Conservation (phyloP, 2,888 invertebrate genomes). For the Leptopterna dolabrata region DNA sequence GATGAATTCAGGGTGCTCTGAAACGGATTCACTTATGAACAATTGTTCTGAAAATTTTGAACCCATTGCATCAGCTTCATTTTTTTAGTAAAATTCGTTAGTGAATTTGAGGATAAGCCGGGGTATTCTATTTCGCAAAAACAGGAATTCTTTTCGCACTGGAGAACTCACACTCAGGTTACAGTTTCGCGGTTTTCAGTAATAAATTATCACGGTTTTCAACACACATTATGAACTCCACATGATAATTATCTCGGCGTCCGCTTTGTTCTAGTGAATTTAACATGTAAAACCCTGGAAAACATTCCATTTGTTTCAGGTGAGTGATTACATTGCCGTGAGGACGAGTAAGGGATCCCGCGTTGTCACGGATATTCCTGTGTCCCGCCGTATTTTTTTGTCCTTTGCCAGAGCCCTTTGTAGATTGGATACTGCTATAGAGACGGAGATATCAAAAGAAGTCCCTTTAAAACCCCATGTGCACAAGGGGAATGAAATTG, state of each 20-base stretch:
- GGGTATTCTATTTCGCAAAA: no score
- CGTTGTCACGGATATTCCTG: not conserved
- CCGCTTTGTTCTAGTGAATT: not conserved
- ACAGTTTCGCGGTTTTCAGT: no score
- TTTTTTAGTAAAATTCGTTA: no score
- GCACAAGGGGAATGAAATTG: not conserved
- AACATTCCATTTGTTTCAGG: not conserved
- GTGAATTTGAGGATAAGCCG: no score
- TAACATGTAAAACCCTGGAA: not conserved
- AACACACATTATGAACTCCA: no score
- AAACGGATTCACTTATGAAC: no score
- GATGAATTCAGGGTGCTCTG: no score
- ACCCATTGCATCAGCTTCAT: no score
- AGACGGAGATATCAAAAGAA: not conserved
- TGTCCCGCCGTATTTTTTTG: not conserved
- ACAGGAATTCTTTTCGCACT: no score
- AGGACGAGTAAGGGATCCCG: not conserved
- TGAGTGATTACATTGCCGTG: not conserved
- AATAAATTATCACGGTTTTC: no score
- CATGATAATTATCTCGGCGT: not conserved
- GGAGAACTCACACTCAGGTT: no score
- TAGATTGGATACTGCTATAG: not conserved
- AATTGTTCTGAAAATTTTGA: no score
- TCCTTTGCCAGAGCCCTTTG: not conserved
- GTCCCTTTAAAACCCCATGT: not conserved